Percentiles rank a stretch among this genome's conserved stretches.
These are phyloP conservation scores for Gnathonemus longibarbis DNA, from an alignment of 2,113 vertebrate species.

Conservation along the genomic window DNA sequence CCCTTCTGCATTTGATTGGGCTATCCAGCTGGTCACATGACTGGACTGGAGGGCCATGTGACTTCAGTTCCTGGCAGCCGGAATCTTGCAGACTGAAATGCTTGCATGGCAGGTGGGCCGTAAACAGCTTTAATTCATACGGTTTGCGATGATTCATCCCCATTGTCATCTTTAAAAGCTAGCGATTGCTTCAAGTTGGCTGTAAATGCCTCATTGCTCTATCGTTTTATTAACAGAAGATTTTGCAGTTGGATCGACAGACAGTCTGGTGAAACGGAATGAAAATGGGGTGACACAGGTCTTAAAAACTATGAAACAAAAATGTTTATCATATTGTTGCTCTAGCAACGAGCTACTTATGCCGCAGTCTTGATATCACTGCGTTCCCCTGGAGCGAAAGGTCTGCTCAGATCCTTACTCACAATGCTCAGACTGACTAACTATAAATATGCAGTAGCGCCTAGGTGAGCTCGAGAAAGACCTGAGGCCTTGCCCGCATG, in stretches of 20 bases:
- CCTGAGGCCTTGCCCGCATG: background rate
- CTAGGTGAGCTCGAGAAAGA: background rate
- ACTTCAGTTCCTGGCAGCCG: background rate
- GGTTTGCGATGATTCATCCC: background rate
- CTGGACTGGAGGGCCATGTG: background rate
- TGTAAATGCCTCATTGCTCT: background rate
- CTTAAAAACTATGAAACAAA: background rate
- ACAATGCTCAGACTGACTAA: background rate
- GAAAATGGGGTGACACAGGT: background rate
- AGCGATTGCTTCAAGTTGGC: background rate
- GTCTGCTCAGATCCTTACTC: background rate
- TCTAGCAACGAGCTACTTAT: background rate
- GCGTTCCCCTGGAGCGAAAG: background rate
- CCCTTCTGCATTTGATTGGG: background rate
- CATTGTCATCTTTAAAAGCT: background rate
- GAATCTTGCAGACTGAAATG: background rate
- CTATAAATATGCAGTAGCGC: background rate
- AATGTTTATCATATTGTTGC: background rate
- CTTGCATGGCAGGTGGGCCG: background rate
- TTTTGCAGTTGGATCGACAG: background rate
- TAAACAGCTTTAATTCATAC: background rate
- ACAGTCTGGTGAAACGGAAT: background rate
- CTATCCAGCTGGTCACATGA: background rate
- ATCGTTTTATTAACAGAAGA: background rate
- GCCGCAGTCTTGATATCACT: background rate